Percentiles rank a stretch among this genome's conserved stretches.
Conservation (phyloP, 1,140 invertebrate species). For the Bathynomus jamesi region DNA sequence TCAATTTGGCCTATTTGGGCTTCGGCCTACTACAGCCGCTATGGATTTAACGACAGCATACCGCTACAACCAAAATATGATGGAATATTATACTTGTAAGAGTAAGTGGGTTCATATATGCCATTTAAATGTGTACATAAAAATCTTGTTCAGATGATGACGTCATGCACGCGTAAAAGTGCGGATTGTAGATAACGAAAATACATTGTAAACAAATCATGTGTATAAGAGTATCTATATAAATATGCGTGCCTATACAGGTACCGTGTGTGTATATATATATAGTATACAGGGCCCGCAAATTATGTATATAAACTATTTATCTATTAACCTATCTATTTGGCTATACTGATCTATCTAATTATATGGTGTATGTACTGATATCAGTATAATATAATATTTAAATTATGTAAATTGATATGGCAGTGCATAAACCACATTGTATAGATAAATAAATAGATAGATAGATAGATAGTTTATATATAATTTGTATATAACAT, state of each 20-base stretch:
- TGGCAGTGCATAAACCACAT: background rate
- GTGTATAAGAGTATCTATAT: background rate
- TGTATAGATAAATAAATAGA: background rate
- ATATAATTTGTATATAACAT: background rate
- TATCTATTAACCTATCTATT: background rate
- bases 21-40: constrained; percentile 29
- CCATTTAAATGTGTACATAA: background rate
- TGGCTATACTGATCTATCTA: background rate
- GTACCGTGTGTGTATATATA: background rate
- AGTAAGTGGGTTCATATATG: constrained; percentile 8
- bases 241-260: background rate
- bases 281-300: background rate
- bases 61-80: constrained; percentile 94
- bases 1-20: constrained; percentile 25
- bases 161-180: background rate
- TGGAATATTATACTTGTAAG: constrained; percentile 98
- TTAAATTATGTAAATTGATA: background rate
- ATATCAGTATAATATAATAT: background rate
- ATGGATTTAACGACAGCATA: constrained; percentile 90
- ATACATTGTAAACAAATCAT: background rate
- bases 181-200: background rate
- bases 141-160: background rate
- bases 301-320: background rate
- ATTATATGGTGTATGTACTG: background rate
- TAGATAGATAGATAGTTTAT: background rate